Conservation (phyloP, 2,888 invertebrate species). For the Crepidodera aurea region DNA sequence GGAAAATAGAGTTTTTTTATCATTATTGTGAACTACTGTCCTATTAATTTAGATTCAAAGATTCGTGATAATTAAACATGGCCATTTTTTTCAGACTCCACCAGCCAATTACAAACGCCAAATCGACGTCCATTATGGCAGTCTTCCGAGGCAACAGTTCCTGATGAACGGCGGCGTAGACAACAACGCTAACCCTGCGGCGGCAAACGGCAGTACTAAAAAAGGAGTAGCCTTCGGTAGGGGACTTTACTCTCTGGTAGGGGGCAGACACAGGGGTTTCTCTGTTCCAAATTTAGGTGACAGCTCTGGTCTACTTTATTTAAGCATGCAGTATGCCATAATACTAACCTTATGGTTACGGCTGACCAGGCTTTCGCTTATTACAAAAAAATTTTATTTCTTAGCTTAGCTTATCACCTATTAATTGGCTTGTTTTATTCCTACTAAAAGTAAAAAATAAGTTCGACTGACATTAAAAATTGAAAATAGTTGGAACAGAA, state of each 20-base stretch:
- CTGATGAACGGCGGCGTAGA: constrained; percentile 59
- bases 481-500: no score
- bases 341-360: constrained; percentile 23
- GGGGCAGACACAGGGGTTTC: constrained; percentile 77
- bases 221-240: constrained; percentile 81
- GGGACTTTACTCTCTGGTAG: constrained; percentile 61
- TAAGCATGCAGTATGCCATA: constrained; percentile 9
- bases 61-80: no score
- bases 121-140: constrained; percentile 80
- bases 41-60: no score
- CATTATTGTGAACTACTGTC: no score
- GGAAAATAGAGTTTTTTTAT: no score
- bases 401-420: background rate
- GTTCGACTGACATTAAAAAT: no score
- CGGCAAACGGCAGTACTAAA: constrained; percentile 60
- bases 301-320: constrained; percentile 43
- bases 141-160: constrained; percentile 76
- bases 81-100: constrained; percentile 70
- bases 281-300: constrained; percentile 93
- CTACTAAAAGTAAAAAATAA: background rate
- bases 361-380: constrained; percentile 12
- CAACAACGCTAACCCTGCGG: constrained; percentile 60
- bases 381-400: background rate
- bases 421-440: background rate
- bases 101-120: constrained; percentile 78